phyloP scores from a whole-genome alignment of 1,140 invertebrate species.

The Chironomus tepperi region DNA sequence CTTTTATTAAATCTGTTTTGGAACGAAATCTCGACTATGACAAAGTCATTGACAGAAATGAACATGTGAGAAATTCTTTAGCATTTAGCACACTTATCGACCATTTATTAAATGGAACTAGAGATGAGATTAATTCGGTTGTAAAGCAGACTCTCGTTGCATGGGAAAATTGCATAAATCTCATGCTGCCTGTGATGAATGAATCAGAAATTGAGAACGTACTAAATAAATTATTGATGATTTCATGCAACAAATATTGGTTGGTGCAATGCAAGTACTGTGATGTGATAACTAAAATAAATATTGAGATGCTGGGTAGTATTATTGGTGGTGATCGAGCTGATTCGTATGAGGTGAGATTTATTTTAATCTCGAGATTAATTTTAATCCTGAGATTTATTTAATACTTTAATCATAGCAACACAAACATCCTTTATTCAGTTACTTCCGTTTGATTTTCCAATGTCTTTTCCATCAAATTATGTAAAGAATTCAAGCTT shows the following conservation, averaged over 20 bases:
- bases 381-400: no score
- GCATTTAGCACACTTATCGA: conserved; percentile 25
- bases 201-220: conserved; percentile 29
- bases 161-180: conserved; percentile 40
- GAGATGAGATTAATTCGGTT: conserved; percentile 47
- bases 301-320: conserved; percentile 35
- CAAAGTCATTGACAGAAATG: conserved; percentile 37
- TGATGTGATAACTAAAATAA: conserved; percentile 40
- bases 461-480: no score
- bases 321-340: conserved; percentile 37
- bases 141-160: conserved; percentile 40
- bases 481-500: no score
- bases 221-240: conserved; percentile 38
- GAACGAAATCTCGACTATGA: conserved; percentile 42
- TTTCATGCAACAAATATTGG: conserved; percentile 41
- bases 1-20: conserved; percentile 49
- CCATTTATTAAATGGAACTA: conserved; percentile 46
- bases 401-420: no score
- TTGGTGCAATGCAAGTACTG: conserved; percentile 41
- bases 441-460: no score
- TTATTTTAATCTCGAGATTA: no score
- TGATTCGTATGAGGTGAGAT: conserved; percentile 39
- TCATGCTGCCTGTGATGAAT: background rate
- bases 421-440: no score
- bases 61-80: conserved; percentile 38